Conservation (phyloP, 2,888 invertebrate species). For the Epistrophella euchroma region DNA sequence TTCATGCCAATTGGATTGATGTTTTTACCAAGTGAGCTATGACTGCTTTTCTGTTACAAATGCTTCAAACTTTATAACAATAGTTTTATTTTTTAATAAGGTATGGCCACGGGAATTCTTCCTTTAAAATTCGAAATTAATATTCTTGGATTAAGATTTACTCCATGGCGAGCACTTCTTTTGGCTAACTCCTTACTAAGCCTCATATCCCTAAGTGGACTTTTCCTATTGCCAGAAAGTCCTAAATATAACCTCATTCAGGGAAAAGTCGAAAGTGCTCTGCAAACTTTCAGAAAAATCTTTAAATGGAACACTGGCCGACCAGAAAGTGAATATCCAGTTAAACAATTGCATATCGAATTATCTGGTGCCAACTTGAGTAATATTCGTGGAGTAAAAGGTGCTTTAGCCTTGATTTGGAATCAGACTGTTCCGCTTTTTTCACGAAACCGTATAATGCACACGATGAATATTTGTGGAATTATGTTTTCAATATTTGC, state of each 20-base stretch:
- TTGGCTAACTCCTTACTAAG: conserved; percentile 88
- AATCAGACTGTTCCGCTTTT: conserved; percentile 81
- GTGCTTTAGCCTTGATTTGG: conserved; percentile 81
- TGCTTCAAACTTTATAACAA: not conserved
- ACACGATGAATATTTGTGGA: conserved; percentile 81
- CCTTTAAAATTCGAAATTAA: conserved; percentile 85
- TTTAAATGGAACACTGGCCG: conserved; percentile 85
- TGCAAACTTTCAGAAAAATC: conserved; percentile 86
- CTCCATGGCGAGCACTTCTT: conserved; percentile 91
- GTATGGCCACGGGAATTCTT: conserved; percentile 88
- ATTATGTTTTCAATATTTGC: conserved; percentile 80
- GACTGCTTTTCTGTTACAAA: not conserved
- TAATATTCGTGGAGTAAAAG: conserved; percentile 79
- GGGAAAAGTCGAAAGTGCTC: conserved; percentile 86
- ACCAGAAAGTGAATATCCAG: conserved; percentile 84
- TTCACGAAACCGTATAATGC: conserved; percentile 77
- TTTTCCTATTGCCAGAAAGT: conserved; percentile 89
- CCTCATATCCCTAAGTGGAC: conserved; percentile 86
- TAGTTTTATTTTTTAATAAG: conserved; percentile 83
- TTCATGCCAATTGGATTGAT: conserved; percentile 86
- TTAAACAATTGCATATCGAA: conserved; percentile 80
- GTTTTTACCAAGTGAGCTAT: conserved; percentile 84
- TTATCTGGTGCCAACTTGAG: conserved; percentile 79
- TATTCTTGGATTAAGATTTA: conserved; percentile 85
- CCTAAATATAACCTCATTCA: conserved; percentile 90